Evolutionary conservation across 1,140 invertebrate genomes (phyloP).

Genomic region (Harpegnathos saltator): DNA sequence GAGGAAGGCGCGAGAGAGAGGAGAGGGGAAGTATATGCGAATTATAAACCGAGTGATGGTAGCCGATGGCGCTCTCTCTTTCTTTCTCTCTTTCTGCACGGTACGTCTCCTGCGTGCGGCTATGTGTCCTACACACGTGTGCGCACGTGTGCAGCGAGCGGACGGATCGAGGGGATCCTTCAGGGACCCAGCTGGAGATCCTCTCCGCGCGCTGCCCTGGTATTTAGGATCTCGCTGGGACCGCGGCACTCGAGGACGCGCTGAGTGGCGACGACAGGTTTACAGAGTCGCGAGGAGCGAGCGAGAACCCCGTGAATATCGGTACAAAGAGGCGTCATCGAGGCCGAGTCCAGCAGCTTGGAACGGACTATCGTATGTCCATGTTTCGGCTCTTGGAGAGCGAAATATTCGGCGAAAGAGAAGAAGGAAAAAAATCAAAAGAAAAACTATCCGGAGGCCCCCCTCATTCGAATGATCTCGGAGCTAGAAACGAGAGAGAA

Average conservation of each 20-base stretch:
- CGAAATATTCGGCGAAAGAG: too few species aligned
- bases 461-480: too few species aligned
- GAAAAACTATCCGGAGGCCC: too few species aligned
- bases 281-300: conserved; percentile 66
- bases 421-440: too few species aligned
- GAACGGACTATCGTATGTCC: too few species aligned
- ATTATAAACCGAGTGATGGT: conserved; percentile 80
- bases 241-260: conserved; percentile 55
- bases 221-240: conserved; percentile 77
- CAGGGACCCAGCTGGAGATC: conserved; percentile 77
- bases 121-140: conserved; percentile 68
- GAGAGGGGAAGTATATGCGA: conserved; percentile 72
- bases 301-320: conserved; percentile 42
- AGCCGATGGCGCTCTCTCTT: conserved; percentile 66
- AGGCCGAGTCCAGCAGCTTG: conserved; percentile 43
- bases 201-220: conserved; percentile 67
- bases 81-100: conserved; percentile 20
- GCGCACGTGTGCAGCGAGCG: conserved; percentile 71
- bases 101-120: conserved; percentile 49
- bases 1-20: conserved; percentile 64
- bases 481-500: too few species aligned
- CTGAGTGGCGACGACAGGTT: conserved; percentile 74
- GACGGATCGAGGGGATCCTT: conserved; percentile 75
- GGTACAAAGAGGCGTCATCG: conserved; percentile 58
- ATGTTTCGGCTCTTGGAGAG: too few species aligned